Base-by-base conservation (phyloP, 2,888 invertebrate genomes). In the Euphydryas editha region DNA sequence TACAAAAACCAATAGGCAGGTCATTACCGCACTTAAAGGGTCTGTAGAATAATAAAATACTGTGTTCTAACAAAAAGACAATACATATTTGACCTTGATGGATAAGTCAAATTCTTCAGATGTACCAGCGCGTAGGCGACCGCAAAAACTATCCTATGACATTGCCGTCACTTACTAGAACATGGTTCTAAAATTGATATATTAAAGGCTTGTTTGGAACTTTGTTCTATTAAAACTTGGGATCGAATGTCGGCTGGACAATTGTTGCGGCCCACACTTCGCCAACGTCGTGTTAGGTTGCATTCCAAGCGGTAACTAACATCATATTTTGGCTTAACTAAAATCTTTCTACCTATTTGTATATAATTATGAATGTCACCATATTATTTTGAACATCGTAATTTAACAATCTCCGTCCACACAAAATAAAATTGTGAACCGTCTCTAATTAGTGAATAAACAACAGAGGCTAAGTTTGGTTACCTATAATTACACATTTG, bases 111-210 rank as follows among this genome's bases (percentile, higher is more conserved):
- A 91, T 91, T 90, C 90, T 91, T 91, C 83, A 81, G 86, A 88
- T 87, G 86, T 82, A 72, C 85, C 75, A 77, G 86, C 80, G 86
- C 80, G 92, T 92, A 88, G 91, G 92, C 86, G 89, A 85, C 78
- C 81, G 87, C 90, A 92, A 92, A 92, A 92, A 92, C 91, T 92
- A 85, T 92, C 89, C 89, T 90, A 87, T 90, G 89, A 90, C 90
- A 90, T 90, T 92, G 90, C 81, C 81, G 67, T 62, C 67, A 67
- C 72, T 80, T 76, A 74, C 15, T 76, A 11, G 56, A 68, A 88
- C 85, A 90, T 59, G 74, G 90, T 90, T 82, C 84, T 80, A 82
- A 58, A 62, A 71, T 65, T 62, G 39, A 65, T 62, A 66, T 60
- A 46, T 67, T 67, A 47, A 37, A 68, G 58, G 62, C 37, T 55